Evolutionary conservation across 37 sponge, comb jelly and placozoan genomes (phyloP).

Genomic region (Eunapius fragilis): DNA sequence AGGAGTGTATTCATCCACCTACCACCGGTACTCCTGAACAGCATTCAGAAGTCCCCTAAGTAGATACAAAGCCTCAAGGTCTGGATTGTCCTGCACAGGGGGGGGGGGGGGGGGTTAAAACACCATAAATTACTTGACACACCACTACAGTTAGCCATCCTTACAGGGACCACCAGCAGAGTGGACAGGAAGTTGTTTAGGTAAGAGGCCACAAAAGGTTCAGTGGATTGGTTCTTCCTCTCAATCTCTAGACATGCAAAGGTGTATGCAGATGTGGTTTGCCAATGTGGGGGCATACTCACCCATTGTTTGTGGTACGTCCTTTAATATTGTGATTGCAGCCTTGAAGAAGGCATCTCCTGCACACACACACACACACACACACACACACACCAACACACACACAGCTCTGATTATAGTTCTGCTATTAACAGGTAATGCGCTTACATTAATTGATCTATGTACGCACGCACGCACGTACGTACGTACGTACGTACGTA

Average conservation of each 20-base stretch:
- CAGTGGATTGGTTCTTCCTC: conserved; percentile 70
- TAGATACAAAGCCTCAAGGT: conserved; percentile 73
- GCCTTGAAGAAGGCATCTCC: conserved; percentile 95
- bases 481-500: too few species aligned
- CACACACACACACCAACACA: neutral
- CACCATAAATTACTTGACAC: neutral
- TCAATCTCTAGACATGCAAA: conserved; percentile 64
- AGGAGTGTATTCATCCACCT: neutral
- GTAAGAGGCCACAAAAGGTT: conserved; percentile 54
- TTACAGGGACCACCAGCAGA: conserved; percentile 84
- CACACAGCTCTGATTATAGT: neutral
- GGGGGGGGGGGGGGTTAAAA: neutral
- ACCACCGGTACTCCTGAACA: conserved; percentile 82
- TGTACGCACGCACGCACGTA: too few species aligned
- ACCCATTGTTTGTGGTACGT: conserved; percentile 85
- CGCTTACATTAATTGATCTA: too few species aligned
- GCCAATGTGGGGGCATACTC: neutral
- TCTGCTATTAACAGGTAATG: too few species aligned
- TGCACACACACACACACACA: conserved; percentile 11
- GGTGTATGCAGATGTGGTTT: neutral
- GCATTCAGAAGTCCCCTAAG: conserved; percentile 80
- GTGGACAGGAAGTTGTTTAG: conserved; percentile 78
- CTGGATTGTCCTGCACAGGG: conserved; percentile 83
- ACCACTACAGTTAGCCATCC: neutral
- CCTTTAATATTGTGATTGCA: conserved; percentile 76